Evolutionary conservation across 2,797 vertebrate genomes (phyloP), one percentile per base, ranked within the genome.

Genomic region (Euphonia xanthogaster): DNA sequence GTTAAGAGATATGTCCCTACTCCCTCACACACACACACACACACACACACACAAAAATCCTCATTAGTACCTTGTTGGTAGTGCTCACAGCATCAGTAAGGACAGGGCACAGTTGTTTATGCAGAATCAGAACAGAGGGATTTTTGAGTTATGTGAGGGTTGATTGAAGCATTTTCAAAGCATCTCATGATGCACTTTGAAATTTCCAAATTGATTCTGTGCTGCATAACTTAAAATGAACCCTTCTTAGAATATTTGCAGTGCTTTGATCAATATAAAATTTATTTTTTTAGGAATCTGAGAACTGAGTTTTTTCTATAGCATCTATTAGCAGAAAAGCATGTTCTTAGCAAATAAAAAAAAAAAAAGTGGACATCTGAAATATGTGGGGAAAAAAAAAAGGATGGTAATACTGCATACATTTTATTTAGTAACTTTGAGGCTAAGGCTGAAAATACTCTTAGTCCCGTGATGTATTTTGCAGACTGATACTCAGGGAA

Each of bases 51-150:
- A 45, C 15, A 50, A 16, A 90, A 76, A 33, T 77, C 47, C 61
- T 91, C 72, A 77, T 95, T 95, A 94, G 39, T 47, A 90, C 72
- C 58, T 94, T 74, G 28, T 28, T 66, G 61, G 35, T 94, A 83
- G 72, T 72, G 57, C 50, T 80, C 66, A 9, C 23, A 87, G 39
- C 61, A 77, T 31, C 45, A 51, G 45, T 79, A 75, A 89, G 70
- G 75, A 80, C 61, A 83, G 72, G 75, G 55, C 30, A 42, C 45
- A n/a, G 24, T 77, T 85, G 23, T 71, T 92, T 85, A 91, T 67
- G 63, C 33, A 67, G 51, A 85, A 88, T 68, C 33, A 28, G 86
- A 92, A 87, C 3, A 33, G 53, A 89, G 39, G 21, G 47, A 39
- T 83, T 79, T 92, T 71, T 91, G 42, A 87, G 55, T 10, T 22